Base-by-base conservation (phyloP, 2,113 vertebrate genomes). In the Chascanopsetta lugubris region DNA sequence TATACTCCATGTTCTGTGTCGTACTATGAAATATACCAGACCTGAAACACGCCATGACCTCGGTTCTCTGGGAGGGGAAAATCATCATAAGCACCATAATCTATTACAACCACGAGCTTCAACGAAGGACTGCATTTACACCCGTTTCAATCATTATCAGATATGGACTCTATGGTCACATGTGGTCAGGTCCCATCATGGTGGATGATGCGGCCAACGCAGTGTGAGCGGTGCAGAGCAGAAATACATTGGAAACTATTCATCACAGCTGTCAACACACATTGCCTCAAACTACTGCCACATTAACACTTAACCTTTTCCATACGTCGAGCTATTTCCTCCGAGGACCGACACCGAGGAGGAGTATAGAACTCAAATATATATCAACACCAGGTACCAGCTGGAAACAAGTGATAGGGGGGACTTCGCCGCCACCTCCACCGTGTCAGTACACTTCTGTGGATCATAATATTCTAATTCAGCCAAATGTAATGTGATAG, bases 281-380 rank as follows among this genome's bases (percentile, higher is more conserved):
- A 59, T 71, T n/a, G 47, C 69, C 71, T 82, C 58, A 73, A 70
- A 78, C 75, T 72, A 61, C 30, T 80, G 67, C 56, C 57, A 66
- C 84, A 77, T 86, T 86, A 85, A 83, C 77, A 77, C 63, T 72
- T 82, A 80, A 83, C 80, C 84, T 70, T 83, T 45, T 61, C 48
- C 53, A 50, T 58, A 59, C 57, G 69, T 69, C 20, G 48, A 75
- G 67, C 71, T 15, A 73, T 75, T 75, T 76, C 74, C 80, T 76
- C 63, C 26, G 70, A 80, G 67, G 69, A 49, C 54, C 47, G 57
- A 57, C 47, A 62, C 47, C 56, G 40, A 46, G 30, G 36, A 49
- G 51, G 12, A 29, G n/a, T 55, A 70, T 54, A 54, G 60, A 17
- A 6, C 29, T 30, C 29, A 74, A 54, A 61, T 48, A 71, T 74